A percentile compares a stretch with the other conserved stretches of the same genome.
Evolutionary conservation across 2,797 vertebrate species (phyloP).

Genomic region (Cuculus canorus): DNA sequence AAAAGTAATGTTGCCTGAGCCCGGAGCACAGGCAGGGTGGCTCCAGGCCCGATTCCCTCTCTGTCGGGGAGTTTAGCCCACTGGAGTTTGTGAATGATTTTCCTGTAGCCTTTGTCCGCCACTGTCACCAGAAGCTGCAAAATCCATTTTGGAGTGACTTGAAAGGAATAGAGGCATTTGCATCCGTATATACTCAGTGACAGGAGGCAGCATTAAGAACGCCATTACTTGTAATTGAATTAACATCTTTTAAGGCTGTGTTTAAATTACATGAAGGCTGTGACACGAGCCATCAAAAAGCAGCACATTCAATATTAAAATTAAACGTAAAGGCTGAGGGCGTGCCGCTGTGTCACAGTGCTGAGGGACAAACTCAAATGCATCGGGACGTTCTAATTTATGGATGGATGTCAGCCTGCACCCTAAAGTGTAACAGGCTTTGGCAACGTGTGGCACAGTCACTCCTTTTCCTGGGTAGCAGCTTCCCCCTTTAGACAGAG

Average conservation of each 20-base stretch:
- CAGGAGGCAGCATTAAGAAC: not conserved
- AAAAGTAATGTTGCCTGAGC: not conserved
- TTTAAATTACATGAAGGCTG: constrained; percentile 14
- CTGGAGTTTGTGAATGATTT: constrained; percentile 41
- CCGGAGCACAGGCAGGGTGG: not conserved
- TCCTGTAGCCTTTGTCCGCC: constrained; percentile 46
- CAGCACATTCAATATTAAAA: not conserved
- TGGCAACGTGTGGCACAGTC: not conserved
- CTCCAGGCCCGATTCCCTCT: not conserved
- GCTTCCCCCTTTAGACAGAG: not conserved
- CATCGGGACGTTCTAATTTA: not conserved
- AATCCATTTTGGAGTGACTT: constrained; percentile 51
- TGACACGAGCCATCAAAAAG: not conserved
- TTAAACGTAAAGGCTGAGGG: not conserved
- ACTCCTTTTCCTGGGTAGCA: not conserved
- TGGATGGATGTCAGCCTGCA: not conserved
- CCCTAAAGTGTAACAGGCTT: not conserved
- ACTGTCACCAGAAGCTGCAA: constrained; percentile 1
- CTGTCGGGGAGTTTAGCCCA: not conserved
- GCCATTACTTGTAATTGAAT: not conserved
- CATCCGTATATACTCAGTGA: constrained; percentile 6
- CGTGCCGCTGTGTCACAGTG: not conserved
- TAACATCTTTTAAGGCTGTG: constrained; percentile 4
- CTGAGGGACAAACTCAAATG: constrained; percentile 8
- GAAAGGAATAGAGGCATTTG: not conserved